These are phyloP conservation scores for Melanophora roralis DNA, from an alignment of 2,888 invertebrate genomes.

Conservation along the genomic window DNA sequence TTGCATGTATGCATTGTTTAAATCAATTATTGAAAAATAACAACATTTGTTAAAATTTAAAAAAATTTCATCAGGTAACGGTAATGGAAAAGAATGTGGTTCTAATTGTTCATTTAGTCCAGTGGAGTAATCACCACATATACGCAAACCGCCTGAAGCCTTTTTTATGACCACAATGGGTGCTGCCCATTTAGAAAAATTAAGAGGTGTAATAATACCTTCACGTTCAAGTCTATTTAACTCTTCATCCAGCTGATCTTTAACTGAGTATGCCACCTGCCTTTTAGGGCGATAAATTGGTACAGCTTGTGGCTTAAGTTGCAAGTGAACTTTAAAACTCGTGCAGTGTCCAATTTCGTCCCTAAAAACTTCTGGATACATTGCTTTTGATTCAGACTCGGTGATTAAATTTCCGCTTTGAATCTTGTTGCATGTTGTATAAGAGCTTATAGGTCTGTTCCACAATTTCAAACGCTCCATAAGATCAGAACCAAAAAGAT, in stretches of 20 bases:
- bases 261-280: constrained; percentile 59
- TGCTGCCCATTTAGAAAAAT: constrained; percentile 63
- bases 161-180: constrained; percentile 61
- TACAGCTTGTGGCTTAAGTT: constrained; percentile 43
- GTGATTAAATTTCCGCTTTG: neutral
- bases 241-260: constrained; percentile 45
- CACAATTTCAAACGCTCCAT: constrained; percentile 50
- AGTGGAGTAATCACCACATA: constrained; percentile 64
- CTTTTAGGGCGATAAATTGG: constrained; percentile 54
- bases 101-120: constrained; percentile 62
- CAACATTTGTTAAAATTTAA: constrained; percentile 43
- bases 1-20: constrained; percentile 62
- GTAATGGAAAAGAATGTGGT: constrained; percentile 61
- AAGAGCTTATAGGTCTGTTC: constrained; percentile 30
- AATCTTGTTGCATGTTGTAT: constrained; percentile 9
- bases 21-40: constrained; percentile 55
- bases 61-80: constrained; percentile 60
- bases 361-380: constrained; percentile 33
- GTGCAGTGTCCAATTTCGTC: constrained; percentile 31
- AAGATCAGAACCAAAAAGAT: constrained; percentile 46
- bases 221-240: constrained; percentile 40
- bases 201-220: constrained; percentile 55
- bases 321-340: constrained; percentile 32
- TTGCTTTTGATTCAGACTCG: constrained; percentile 20
- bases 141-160: constrained; percentile 52